Conservation (phyloP, 2,113 vertebrate genomes). For the Pogona vitticeps region DNA sequence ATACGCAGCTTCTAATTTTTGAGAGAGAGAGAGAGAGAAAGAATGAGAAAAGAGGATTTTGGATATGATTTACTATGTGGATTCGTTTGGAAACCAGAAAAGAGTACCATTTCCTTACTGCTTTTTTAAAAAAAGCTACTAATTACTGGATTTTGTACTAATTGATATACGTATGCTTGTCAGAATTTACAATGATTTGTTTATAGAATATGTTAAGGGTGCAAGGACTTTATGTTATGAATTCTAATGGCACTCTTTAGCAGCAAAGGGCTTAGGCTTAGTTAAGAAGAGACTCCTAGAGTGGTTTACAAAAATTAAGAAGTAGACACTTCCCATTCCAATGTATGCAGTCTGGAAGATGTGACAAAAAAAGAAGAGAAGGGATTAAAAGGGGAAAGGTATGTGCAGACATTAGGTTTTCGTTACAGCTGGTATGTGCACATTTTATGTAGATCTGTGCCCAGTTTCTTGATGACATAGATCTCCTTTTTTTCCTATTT, state of each 20-base stretch:
- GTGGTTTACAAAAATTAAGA: neutral
- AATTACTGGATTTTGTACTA: neutral
- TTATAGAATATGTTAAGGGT: neutral
- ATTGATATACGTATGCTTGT: neutral
- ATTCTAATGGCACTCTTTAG: neutral
- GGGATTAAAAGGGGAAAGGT: neutral
- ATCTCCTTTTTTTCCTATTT: no score
- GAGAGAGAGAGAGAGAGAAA: neutral
- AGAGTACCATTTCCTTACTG: neutral
- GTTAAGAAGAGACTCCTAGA: neutral
- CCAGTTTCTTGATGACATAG: no score
- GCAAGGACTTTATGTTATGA: neutral
- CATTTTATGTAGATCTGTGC: no score
- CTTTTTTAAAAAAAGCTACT: neutral
- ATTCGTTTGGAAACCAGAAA: slow-evolving; percentile 9
- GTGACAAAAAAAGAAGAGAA: neutral
- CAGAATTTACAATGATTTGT: neutral
- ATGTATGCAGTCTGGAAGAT: neutral
- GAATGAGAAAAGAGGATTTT: neutral
- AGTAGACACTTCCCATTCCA: neutral
- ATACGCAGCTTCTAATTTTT: neutral
- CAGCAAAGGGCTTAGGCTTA: neutral
- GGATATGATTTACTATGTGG: neutral
- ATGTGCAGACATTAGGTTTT: no score
- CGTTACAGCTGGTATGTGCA: no score